Percentiles rank a stretch among this genome's conserved stretches.
Evolutionary conservation across 2,888 invertebrate species (phyloP).

Genomic region (Orthonychiurus folsomi): DNA sequence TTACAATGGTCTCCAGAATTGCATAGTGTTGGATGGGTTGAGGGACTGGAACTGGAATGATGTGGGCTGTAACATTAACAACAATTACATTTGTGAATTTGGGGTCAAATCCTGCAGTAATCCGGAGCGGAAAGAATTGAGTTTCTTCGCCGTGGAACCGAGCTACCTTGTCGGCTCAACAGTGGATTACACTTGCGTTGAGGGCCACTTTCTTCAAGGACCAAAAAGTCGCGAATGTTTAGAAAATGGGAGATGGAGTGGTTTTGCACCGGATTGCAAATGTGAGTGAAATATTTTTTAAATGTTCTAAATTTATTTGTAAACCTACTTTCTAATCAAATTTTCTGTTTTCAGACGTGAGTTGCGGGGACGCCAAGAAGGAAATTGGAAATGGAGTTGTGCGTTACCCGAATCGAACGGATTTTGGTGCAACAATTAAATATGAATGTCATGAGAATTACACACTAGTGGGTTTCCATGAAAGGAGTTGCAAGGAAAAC

Average conservation of each 20-base stretch:
- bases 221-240: too few relatives aligned
- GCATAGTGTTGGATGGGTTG: slow-evolving; percentile 85
- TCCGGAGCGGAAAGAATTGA: background rate
- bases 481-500: slow-evolving; percentile 65
- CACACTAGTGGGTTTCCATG: slow-evolving; percentile 55
- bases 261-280: slow-evolving; percentile 70
- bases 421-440: slow-evolving; percentile 64
- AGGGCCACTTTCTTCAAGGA: too few relatives aligned
- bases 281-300: too few relatives aligned
- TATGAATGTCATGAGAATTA: slow-evolving; percentile 77
- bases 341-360: slow-evolving; percentile 56
- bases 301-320: slow-evolving; percentile 9
- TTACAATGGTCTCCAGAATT: slow-evolving; percentile 90
- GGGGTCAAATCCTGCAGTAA: slow-evolving; percentile 21
- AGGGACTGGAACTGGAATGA: slow-evolving; percentile 89
- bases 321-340: background rate
- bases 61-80: slow-evolving; percentile 83
- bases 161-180: background rate
- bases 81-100: slow-evolving; percentile 81
- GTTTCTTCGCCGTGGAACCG: too few relatives aligned
- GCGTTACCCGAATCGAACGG: slow-evolving; percentile 54
- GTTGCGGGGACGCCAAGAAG: slow-evolving; percentile 60
- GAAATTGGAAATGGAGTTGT: slow-evolving; percentile 65
- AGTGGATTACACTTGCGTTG: background rate
- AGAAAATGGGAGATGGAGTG: slow-evolving; percentile 71